A percentile compares a stretch with the other conserved stretches of the same genome.
These are phyloP conservation scores for Pedionomus torquatus DNA, from an alignment of 2,113 vertebrate genomes.

Conservation along the genomic window DNA sequence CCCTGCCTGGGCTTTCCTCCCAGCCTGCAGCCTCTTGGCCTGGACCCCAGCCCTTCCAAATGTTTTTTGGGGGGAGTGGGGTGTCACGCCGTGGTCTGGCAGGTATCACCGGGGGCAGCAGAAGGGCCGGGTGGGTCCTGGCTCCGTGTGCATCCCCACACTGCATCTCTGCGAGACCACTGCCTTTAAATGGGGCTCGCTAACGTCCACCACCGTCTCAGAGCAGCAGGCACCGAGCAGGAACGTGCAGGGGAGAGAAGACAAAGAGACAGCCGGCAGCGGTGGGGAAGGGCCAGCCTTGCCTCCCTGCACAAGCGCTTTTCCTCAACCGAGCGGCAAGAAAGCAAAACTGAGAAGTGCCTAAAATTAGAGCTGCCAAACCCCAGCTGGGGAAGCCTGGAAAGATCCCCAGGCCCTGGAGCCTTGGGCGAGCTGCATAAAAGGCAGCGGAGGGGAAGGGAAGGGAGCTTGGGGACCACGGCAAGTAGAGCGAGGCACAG, in stretches of 20 bases:
- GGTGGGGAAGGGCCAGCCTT: slow-evolving; percentile 30
- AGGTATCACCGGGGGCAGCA: background rate
- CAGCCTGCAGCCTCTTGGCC: background rate
- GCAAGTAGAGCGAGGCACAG: slow-evolving; percentile 53
- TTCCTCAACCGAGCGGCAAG: slow-evolving; percentile 23
- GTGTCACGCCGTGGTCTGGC: accelerated
- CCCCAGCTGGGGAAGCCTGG: slow-evolving; percentile 70
- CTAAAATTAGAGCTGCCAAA: slow-evolving; percentile 71
- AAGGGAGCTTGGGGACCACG: slow-evolving; percentile 43
- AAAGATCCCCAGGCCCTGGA: slow-evolving; percentile 69
- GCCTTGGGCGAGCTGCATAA: slow-evolving; percentile 66
- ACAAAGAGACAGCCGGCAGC: slow-evolving; percentile 37
- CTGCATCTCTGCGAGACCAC: background rate
- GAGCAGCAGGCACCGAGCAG: background rate
- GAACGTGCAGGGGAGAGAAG: background rate
- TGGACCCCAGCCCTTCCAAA: background rate
- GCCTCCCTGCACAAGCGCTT: slow-evolving; percentile 28
- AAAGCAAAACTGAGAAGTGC: slow-evolving; percentile 64
- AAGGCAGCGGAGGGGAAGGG: slow-evolving; percentile 64
- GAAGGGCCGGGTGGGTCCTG: background rate
- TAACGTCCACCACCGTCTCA: background rate
- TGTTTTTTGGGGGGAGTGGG: accelerated
- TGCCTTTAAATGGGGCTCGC: background rate
- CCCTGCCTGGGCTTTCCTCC: background rate
- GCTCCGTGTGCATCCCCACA: background rate